Percentiles rank a stretch among this genome's conserved stretches.
Conservation (phyloP, 2,888 invertebrate species). For the Lasioglossum leucozonium region DNA sequence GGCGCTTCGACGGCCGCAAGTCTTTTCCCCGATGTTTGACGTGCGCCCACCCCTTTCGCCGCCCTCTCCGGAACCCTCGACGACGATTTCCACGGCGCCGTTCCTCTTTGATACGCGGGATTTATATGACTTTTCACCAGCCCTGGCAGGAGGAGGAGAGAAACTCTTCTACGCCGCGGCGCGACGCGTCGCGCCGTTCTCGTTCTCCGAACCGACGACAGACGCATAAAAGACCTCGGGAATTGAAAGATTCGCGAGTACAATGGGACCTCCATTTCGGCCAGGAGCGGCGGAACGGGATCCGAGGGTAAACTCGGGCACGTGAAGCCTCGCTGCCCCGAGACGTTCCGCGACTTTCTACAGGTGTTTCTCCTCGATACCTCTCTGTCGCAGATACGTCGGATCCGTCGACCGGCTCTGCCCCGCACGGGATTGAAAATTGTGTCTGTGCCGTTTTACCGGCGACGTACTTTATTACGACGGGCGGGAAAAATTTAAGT, state of each 20-base stretch:
- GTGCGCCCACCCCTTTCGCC: slow-evolving; percentile 11
- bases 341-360: slow-evolving; percentile 4
- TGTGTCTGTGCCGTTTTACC: not conserved
- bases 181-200: too few species aligned
- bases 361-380: slow-evolving; percentile 7
- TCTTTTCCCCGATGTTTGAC: slow-evolving; percentile 31
- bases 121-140: not conserved
- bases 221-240: not conserved
- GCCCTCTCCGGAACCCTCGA: not conserved
- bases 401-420: not conserved
- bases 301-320: not conserved
- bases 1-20: slow-evolving; percentile 42
- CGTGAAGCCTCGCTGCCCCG: slow-evolving; percentile 10
- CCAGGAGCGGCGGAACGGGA: not conserved
- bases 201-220: not conserved
- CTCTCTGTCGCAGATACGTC: not conserved
- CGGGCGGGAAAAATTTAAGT: slow-evolving; percentile 14
- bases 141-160: not conserved
- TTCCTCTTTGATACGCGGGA: slow-evolving; percentile 8
- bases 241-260: slow-evolving; percentile 22
- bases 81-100: slow-evolving; percentile 8
- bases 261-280: slow-evolving; percentile 1
- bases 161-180: not conserved
- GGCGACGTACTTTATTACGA: not conserved
- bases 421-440: not conserved